Conservation (phyloP, 2,113 vertebrate species). For the Myotis yumanensis region DNA sequence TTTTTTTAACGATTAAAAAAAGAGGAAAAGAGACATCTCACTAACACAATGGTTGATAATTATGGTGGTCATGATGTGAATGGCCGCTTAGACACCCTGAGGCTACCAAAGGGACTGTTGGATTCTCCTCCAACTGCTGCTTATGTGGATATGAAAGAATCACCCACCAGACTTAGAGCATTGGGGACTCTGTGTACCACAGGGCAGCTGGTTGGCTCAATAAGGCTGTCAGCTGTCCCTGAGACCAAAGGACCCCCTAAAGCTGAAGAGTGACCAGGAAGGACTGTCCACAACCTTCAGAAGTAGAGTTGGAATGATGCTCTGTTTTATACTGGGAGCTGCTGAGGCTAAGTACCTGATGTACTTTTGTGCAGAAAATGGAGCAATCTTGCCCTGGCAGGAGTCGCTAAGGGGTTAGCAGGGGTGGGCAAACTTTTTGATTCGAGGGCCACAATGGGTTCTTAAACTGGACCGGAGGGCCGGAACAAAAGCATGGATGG, state of each 20-base stretch:
- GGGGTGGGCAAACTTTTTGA: no score
- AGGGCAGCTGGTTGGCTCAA: slow-evolving; percentile 74
- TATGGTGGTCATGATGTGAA: slow-evolving; percentile 57
- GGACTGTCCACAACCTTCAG: slow-evolving; percentile 44
- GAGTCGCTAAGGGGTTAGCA: no score
- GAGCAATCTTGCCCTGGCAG: no score
- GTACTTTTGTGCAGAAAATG: not conserved
- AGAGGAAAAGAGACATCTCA: slow-evolving; percentile 24
- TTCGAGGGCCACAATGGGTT: no score
- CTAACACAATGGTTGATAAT: slow-evolving; percentile 62
- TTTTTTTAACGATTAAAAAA: slow-evolving; percentile 53
- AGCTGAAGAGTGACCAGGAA: slow-evolving; percentile 15
- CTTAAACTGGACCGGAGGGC: no score
- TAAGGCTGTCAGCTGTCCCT: slow-evolving; percentile 73
- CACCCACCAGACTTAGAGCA: slow-evolving; percentile 53
- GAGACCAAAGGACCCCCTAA: slow-evolving; percentile 27
- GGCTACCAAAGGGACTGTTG: slow-evolving; percentile 60
- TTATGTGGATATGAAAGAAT: slow-evolving; percentile 62
- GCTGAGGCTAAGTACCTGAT: not conserved
- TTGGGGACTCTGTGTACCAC: slow-evolving; percentile 59
- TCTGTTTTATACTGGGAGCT: not conserved
- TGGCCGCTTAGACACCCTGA: slow-evolving; percentile 55
- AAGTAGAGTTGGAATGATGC: not conserved
- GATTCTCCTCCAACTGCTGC: slow-evolving; percentile 63
- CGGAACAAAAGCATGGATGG: no score